Percentiles rank a stretch among this genome's conserved stretches.
phyloP scores from a whole-genome alignment of 1,140 invertebrate genomes.

The Zaprionus africanus region DNA sequence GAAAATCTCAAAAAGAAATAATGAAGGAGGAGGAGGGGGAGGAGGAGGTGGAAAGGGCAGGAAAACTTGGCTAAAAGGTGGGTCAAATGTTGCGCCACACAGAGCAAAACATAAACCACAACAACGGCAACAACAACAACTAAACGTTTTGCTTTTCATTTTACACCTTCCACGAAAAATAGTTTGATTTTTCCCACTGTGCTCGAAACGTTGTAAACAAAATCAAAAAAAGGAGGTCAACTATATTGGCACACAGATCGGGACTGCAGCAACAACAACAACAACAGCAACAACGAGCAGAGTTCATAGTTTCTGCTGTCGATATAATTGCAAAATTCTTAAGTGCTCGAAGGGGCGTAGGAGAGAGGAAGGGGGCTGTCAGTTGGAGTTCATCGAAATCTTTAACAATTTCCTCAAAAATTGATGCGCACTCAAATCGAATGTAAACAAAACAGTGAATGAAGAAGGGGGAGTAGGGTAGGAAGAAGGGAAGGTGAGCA shows the following conservation, averaged over 20 bases:
- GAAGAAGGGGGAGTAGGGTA: background rate
- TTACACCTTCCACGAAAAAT: conserved; percentile 65
- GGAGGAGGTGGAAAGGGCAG: background rate
- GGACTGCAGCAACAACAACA: conserved; percentile 23
- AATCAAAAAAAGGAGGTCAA: conserved; percentile 68
- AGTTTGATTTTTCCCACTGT: conserved; percentile 5
- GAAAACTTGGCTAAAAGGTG: conserved; percentile 18
- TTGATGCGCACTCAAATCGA: conserved; percentile 42
- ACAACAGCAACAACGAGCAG: conserved; percentile 16
- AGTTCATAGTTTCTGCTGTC: conserved; percentile 14
- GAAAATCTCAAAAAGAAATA: conserved; percentile 12
- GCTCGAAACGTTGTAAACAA: conserved; percentile 55
- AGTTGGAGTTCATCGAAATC: conserved; percentile 5
- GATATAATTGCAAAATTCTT: conserved; percentile 57
- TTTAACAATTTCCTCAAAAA: conserved; percentile 30
- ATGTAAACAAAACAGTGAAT: conserved; percentile 40
- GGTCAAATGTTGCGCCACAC: conserved; percentile 56
- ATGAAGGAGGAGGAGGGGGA: background rate
- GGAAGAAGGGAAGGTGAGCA: background rate
- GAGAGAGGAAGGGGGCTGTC: background rate
- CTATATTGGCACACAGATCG: conserved; percentile 59
- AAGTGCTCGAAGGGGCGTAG: conserved; percentile 33
- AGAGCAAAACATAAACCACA: conserved; percentile 29
- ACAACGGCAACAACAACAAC: conserved; percentile 13
- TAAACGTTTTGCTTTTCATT: conserved; percentile 70